Evolutionary conservation across 2,113 vertebrate genomes (phyloP), one percentile per base, ranked within the genome.

Genomic region (Ochotona princeps): DNA sequence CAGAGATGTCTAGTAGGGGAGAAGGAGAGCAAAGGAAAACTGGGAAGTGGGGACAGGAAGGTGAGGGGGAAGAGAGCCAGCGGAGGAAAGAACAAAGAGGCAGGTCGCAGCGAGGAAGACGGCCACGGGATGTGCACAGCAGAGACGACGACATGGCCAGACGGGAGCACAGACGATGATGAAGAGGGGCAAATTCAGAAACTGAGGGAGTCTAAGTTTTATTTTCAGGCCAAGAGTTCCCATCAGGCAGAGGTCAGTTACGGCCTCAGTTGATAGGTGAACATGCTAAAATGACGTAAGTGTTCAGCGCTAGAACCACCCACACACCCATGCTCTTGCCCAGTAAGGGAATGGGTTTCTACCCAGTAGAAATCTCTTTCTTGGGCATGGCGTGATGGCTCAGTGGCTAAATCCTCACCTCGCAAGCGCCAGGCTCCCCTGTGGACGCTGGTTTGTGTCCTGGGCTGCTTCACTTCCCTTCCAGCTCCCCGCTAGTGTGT

Each of bases 51-150:
- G 11, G 61, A 44, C 5, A 44, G 32, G 44, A 49, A 57, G 17
- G 63, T 4, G 47, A 61, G 9, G 26, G 74, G 25, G 9, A 83
- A 57, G 35, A 84, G 35, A 72, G 18, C 14, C 61, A n/a, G 51
- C 3, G 38, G 11, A 61, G 17, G 30, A 76, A n/a, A 21, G 17
- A 65, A 35, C 4, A 28, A 35, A 44, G 60, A 25, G 1, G 38
- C 60, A n/a, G 67, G 35, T 0, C 5, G 26, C 47, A 54, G 4
- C 10, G 21, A 38, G 47, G 26, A 70, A 32, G 57, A 72, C 3
- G 54, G 18, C 0, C 44, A 12, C 0, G 2, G 54, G 47, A 35
- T 0, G 21, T 30, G 65, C 0, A 18, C 0, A 7, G 61, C 38
- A 30, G 12, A 85, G 49, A 28, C 26, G 35, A 8, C 0, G 4